Base-by-base conservation (phyloP, 2,888 invertebrate genomes). In the Mellilla xanthometata region DNA sequence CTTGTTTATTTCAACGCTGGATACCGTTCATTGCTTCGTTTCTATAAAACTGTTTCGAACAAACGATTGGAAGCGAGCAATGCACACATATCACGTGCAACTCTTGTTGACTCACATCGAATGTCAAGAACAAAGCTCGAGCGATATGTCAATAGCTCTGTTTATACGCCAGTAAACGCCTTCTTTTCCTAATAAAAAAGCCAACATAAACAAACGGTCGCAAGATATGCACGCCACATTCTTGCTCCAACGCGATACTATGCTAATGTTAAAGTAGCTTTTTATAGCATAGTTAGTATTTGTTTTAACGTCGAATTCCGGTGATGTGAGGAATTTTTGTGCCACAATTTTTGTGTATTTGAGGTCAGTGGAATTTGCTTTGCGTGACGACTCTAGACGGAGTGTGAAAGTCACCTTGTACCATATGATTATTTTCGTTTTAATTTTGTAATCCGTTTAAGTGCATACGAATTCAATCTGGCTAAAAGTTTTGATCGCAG, bases 61-160 rank as follows among this genome's bases (percentile, higher is more conserved):
- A 11, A n/a, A 2, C 19, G 2, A 11, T 3, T 1, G 8, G 2
- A 3, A 12, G n/a, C 1, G 2, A n/a, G 24, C 8, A 12, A 1
- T 4, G 2, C 2, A 19, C 2, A 4, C 1, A 19, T 9, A 3
- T 34, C 58, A 34, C 10, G 22, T 33, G 66, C 55, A 67, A 64
- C 73, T 71, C 46, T 63, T 41, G 8, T 0, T 1, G n/a, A 12
- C 39, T 35, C 6, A 12, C 31, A 36, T 48, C 52, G 54, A 54
- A 56, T 46, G 52, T 35, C 31, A 48, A 49, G 61, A 42, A 57
- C 55, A 65, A 62, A 45, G 43, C 52, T 46, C 57, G 60, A 64
- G 68, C 73, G 72, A 81, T 76, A 82, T 82, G 84, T 84, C 85
- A 85, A 86, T 86, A 80, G 69, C 63, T 70, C 63, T 80, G 81